Evolutionary conservation across 2,888 invertebrate species (phyloP).

Genomic region (Oligia fasciuncula): DNA sequence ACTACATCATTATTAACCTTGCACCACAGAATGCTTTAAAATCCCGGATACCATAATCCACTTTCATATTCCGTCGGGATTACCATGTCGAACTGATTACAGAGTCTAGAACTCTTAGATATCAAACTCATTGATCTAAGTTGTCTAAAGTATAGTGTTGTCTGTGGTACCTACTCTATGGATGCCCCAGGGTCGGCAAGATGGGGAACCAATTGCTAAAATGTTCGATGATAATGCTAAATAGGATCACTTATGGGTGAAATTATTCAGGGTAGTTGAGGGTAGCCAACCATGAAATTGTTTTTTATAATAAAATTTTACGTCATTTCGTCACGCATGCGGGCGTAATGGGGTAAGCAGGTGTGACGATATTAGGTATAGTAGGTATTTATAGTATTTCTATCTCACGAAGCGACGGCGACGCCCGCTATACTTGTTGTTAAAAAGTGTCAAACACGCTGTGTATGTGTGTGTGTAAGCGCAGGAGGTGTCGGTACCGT

Average conservation of each 20-base stretch:
- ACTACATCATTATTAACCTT: background rate
- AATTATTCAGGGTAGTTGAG: slow-evolving; percentile 29
- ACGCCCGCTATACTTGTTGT: background rate
- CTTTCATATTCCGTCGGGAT: slow-evolving; percentile 37
- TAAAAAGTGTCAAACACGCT: background rate
- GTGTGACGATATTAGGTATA: slow-evolving; percentile 10
- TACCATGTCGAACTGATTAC: slow-evolving; percentile 45
- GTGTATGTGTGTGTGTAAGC: background rate
- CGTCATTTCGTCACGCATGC: slow-evolving; percentile 33
- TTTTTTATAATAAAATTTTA: slow-evolving; percentile 31
- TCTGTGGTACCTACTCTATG: background rate
- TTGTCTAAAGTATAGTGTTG: slow-evolving; percentile 38
- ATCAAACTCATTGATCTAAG: slow-evolving; percentile 46
- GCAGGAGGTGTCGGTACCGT: background rate
- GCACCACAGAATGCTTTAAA: background rate
- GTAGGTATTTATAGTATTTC: background rate
- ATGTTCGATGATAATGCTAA: slow-evolving; percentile 15
- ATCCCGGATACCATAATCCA: slow-evolving; percentile 12
- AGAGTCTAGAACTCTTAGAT: slow-evolving; percentile 23
- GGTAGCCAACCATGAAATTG: slow-evolving; percentile 36
- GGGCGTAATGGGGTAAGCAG: slow-evolving; percentile 25
- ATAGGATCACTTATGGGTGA: background rate
- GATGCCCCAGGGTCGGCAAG: slow-evolving; percentile 29
- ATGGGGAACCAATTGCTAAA: background rate
- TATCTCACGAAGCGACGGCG: background rate